Conservation (phyloP, 2,797 vertebrate genomes). For the Emydoidea blandingii region DNA sequence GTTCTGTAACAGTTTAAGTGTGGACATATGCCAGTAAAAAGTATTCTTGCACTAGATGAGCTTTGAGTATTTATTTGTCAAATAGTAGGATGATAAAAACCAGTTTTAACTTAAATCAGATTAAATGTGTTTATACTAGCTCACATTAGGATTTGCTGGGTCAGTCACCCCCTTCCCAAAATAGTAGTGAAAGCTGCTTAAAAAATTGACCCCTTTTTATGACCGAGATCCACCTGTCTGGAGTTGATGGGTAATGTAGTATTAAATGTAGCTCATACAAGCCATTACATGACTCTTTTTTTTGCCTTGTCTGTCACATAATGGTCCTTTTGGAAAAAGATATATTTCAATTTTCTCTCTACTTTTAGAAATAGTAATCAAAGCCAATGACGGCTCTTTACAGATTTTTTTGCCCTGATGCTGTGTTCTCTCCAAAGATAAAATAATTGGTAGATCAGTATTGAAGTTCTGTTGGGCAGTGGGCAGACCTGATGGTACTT, state of each 20-base stretch:
- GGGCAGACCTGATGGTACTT: too few relatives aligned
- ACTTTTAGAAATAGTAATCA: background rate
- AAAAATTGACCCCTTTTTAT: background rate
- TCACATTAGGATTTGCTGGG: background rate
- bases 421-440: too few relatives aligned
- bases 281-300: too few relatives aligned
- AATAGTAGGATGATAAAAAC: background rate
- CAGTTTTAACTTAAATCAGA: background rate
- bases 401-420: too few relatives aligned
- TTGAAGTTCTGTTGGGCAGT: too few relatives aligned
- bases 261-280: too few relatives aligned
- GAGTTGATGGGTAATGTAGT: background rate
- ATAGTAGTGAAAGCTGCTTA: conserved; percentile 1
- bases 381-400: background rate
- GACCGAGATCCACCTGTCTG: background rate
- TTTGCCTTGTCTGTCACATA: too few relatives aligned
- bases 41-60: background rate
- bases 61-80: background rate
- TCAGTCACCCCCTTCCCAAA: background rate
- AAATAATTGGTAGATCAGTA: too few relatives aligned
- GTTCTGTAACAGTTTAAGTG: background rate
- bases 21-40: background rate
- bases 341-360: background rate
- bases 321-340: background rate
- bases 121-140: background rate